Base-by-base conservation (phyloP, 2,113 vertebrate species). In the Engraulis encrasicolus region DNA sequence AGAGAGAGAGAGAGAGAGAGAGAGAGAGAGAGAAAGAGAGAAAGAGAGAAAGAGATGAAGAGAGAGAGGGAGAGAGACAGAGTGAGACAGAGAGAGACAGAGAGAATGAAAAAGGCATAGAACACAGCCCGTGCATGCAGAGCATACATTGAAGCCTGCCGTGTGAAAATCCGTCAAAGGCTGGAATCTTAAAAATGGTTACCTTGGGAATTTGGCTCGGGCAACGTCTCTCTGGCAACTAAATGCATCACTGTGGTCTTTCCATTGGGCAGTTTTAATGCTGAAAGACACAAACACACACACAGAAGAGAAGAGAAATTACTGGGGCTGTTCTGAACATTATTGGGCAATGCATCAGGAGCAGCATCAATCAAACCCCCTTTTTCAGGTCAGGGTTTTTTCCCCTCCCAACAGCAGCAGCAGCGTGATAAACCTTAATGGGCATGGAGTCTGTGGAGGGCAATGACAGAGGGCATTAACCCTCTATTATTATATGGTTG, bases 201-300 rank as follows among this genome's bases (percentile, higher is more conserved):
- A 99, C 98, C 98, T 99, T 99, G 98, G 93, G 98, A 99, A 92
- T 99, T 99, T 93, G 98, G 98, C 93, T 99, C 98, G 87, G 98
- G 98, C 95, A 99, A 93, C 34, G 97, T 99, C 95, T 99, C 98
- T 95, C 98, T 97, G 93, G 98, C 98, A 95, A 99, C 98, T 96
- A 99, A 96, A 95, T 99, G 98, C 98, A 99, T 99, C 94, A 99
- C 98, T 89, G 97, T 99, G 90, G 98, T 99, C 95, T 97, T 99
- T 90, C 98, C 98, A 93, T 97, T 96, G 86, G 97, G 98, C 93
- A 99, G 97, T 95, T 99, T 99, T 93, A 99, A 95, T 85, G 97
- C 98, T 99, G 89, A 45, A 82, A 61, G 86, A 91, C 86, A 82
- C 11, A 74, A 23, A 74, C 27, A 74, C n/a, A 66, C 58, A 66